Base-by-base conservation (phyloP, 2,888 invertebrate genomes). In the Macrosiphum euphorbiae region DNA sequence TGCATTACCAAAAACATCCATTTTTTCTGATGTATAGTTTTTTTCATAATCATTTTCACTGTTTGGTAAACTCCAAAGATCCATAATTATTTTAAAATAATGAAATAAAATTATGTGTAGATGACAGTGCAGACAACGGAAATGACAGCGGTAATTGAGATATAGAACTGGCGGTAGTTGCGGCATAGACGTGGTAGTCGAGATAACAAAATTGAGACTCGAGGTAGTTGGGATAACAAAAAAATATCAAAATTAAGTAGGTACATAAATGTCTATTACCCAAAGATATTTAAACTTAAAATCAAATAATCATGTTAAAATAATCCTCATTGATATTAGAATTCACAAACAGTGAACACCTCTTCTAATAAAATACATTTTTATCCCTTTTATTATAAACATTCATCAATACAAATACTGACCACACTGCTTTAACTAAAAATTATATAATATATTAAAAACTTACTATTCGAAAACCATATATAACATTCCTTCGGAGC, bases 391-490 rank as follows among this genome's bases (percentile, higher is more conserved):
- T n/a, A n/a, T 67, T 67, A 67, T 67, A n/a, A 67, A 1, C 13
- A 78, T n/a, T 47, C 86, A 28, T 28, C 7, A 86, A 86, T 28
- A n/a, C n/a, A 24, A 8, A 61, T 89, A 44, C 41, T 90, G n/a
- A 35, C 5, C 7, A 52, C 16, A 44, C 86, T n/a, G 28, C 2
- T 28, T 50, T 13, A 86, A 86, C 47, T 50, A 47, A 86, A 50
- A 86, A 86, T 28, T 50, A 50, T 47, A 2, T 47, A 47, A 0
- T 44, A 16, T 16, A 50, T 47, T 26, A n/a, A 44, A 88, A 96
- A 98, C 99, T 98, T 97, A 99, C 99, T 98, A 99, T 97, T 99
- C 99, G 96, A 99, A 99, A 95, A 99, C 99, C 99, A 99, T 99
- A 96, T 99, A 99, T 47, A 99, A 97, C 98, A 99, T 99, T 95